Percentiles rank a stretch among this genome's conserved stretches.
Conservation (phyloP, 2,113 vertebrate species). For the Barnardius zonarius region DNA sequence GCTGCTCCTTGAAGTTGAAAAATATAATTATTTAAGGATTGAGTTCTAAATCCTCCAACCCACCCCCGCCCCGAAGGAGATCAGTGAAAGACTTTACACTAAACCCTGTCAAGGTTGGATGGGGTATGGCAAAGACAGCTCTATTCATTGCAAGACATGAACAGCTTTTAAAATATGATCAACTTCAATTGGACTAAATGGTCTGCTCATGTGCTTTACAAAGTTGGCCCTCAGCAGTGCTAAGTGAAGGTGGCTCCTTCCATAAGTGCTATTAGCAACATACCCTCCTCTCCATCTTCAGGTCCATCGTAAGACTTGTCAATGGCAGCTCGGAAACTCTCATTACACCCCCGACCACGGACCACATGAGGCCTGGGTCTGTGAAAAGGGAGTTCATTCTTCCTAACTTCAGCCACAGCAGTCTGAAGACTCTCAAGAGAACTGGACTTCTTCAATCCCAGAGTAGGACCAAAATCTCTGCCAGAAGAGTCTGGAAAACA, state of each 20-base stretch:
- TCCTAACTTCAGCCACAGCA: conserved; percentile 90
- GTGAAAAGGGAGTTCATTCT: conserved; percentile 92
- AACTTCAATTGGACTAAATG: not conserved
- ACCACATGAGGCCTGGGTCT: conserved; percentile 92
- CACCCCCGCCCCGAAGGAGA: not conserved
- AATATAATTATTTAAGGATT: conserved; percentile 61
- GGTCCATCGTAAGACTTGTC: conserved; percentile 98
- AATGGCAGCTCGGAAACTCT: conserved; percentile 97
- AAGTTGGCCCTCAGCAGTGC: not conserved
- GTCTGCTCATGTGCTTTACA: not conserved
- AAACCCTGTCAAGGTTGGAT: conserved; percentile 10
- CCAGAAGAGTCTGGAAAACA: conserved; percentile 69
- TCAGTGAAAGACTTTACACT: conserved; percentile 37
- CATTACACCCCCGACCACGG: conserved; percentile 93
- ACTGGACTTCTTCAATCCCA: conserved; percentile 97
- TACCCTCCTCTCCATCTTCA: conserved; percentile 87
- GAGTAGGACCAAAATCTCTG: conserved; percentile 88
- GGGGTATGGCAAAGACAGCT: not conserved
- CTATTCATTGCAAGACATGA: not conserved
- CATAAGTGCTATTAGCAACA: not conserved
- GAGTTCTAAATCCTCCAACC: conserved; percentile 36
- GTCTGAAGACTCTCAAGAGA: conserved; percentile 98
- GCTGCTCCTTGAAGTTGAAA: conserved; percentile 48
- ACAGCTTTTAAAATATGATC: not conserved
- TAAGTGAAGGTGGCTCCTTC: not conserved